Evolutionary conservation across 2,888 invertebrate genomes (phyloP).

Genomic region (Syrphus vitripennis): DNA sequence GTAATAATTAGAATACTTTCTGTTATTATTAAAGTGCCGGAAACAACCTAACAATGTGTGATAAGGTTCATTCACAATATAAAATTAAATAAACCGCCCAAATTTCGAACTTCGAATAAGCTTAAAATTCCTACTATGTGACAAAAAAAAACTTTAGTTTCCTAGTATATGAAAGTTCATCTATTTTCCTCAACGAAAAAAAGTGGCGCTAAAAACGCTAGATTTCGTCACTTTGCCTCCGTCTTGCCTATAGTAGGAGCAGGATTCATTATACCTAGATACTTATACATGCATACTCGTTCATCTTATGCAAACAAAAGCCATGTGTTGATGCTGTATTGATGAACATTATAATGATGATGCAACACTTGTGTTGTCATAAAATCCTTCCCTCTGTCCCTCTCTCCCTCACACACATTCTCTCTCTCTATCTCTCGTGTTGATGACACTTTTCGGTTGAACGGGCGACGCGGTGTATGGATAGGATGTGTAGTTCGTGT

Average conservation of each 20-base stretch:
- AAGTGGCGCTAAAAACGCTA: constrained; percentile 32
- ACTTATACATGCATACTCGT: neutral
- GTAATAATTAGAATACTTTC: constrained; percentile 30
- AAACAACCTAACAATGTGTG: neutral
- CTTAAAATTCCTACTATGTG: neutral
- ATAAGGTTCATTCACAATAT: constrained; percentile 31
- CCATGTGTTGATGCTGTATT: constrained; percentile 61
- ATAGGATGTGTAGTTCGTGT: constrained; percentile 6
- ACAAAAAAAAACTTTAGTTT: neutral
- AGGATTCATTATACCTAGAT: neutral
- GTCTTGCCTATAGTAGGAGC: neutral
- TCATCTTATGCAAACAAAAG: constrained; percentile 41
- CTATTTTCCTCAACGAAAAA: constrained; percentile 30
- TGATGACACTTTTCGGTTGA: constrained; percentile 46
- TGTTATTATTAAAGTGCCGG: constrained; percentile 37
- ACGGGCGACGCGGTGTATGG: constrained; percentile 4
- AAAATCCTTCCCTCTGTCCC: neutral
- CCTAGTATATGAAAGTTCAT: constrained; percentile 21
- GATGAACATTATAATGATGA: constrained; percentile 54
- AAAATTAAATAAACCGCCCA: neutral
- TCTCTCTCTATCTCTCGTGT: constrained; percentile 3
- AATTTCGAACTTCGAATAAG: constrained; percentile 37
- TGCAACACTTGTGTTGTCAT: constrained; percentile 60
- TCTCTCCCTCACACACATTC: no score
- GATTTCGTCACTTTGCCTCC: neutral